Base-by-base conservation (phyloP, 1,140 invertebrate species). In the Melanaphis sacchari region DNA sequence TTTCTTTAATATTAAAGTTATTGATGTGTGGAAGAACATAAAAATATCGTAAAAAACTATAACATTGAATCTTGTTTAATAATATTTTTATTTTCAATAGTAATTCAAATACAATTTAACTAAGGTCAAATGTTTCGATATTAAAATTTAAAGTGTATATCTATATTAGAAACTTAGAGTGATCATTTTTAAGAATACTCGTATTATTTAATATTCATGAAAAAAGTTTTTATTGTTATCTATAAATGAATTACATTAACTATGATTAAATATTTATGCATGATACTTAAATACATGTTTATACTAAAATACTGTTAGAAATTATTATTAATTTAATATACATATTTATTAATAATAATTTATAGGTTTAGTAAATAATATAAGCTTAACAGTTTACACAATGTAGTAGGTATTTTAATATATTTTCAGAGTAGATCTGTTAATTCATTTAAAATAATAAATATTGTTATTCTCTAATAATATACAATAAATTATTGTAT, bases 31-130 rank as follows among this genome's bases (percentile, higher is more conserved):
- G n/a, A 49, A 36, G 31, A 87, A 87, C 85, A 46, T 49, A 46
- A 46, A 87, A 46, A 46, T 18, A 87, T 15, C 41, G 22, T 41
- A 87, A 87, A 43, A n/a, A 87, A n/a, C 43, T 49, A 87, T 87
- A 87, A 87, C 43, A 87, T 87, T 87, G 87, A 49, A 89, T 89
- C 22, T 89, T 52, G 46, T 89, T 52, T 38, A 26, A 89, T 38
- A 89, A 89, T 36, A 89, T 89, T 89, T 52, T 89, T 87, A 89
- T 38, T 43, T 46, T 52, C 3, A 46, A 89, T 52, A 49, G 43
- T 26, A 89, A 89, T 52, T 49, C 46, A 31, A 52, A 89, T 52
- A 52, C 24, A 36, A 52, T 89, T 46, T 24, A 89, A 52, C 52
- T 89, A 52, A 49, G 2, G 52, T 21, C 31, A 52, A 38, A 24